Base-by-base conservation (phyloP, 1,140 invertebrate species). In the Nasonia giraulti region DNA sequence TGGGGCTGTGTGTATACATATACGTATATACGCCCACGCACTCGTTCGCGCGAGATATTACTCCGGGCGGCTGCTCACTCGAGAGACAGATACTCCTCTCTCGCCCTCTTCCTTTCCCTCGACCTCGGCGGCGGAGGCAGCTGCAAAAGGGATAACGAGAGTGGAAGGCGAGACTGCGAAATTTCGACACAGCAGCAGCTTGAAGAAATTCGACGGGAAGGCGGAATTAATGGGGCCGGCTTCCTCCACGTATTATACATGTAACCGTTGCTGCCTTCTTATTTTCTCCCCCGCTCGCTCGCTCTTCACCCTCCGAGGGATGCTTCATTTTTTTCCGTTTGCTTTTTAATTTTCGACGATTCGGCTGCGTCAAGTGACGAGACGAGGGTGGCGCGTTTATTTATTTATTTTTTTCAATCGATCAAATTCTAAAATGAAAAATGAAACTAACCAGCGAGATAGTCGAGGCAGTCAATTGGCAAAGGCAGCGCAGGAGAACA, bases 141-240 rank as follows among this genome's bases (percentile, higher is more conserved):
- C 37, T 44, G 44, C n/a, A 12, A 50, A 50, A 50, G 44, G 33
- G 20, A 47, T 44, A 76, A 31, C n/a, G 50, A 78, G 76, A 33
- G 76, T 31, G 27, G 37, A 62, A 78, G 55, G 55, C 33, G 62
- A 69, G 62, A 68, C 14, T 68, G 55, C 7, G 37, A 44, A 80
- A 80, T 71, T 75, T 75, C 73, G 73, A 78, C 27, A 31, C 27
- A 17, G 31, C 27, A 14, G 47, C 50, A 8, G 55, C 20, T 62
- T 7, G 50, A 69, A 69, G 78, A 80, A 68, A 69, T 62, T 37
- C 62, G 20, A 80, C 31, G 78, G 5, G 50, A 33, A 78, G 7
- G 20, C 47, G 76, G 55, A 78, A 78, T 78, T 78, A 66, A 62
- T 78, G 47, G 76, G 76, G 7, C 2, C 14, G 11, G 23, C 7